Conservation (phyloP, 2,888 invertebrate species). For the Drosophila trichaetosa region DNA sequence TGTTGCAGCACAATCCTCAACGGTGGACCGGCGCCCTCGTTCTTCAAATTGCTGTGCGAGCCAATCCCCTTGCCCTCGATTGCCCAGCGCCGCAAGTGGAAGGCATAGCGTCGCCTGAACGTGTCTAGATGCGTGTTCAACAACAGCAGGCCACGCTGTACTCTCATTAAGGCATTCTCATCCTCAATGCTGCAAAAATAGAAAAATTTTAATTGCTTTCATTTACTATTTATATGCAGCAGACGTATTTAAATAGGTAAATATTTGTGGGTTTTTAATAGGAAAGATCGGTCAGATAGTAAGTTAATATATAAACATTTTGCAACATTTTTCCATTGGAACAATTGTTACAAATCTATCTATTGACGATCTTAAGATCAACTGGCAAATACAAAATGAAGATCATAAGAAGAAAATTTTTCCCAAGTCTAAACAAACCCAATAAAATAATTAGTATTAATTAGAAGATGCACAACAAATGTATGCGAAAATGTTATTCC, state of each 20-base stretch:
- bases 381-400: background rate
- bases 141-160: conserved; percentile 94
- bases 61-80: conserved; percentile 92
- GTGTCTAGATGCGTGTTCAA: conserved; percentile 97
- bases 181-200: conserved; percentile 78
- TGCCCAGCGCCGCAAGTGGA: conserved; percentile 95
- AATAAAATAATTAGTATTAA: no score
- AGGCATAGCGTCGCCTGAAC: conserved; percentile 94
- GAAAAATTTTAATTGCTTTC: background rate
- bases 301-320: background rate
- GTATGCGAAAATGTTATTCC: no score
- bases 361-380: background rate
- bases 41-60: conserved; percentile 88
- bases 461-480: no score
- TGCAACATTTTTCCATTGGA: no score
- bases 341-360: no score
- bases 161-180: conserved; percentile 93
- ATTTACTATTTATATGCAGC: background rate
- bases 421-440: no score
- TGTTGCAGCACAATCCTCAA: conserved; percentile 94
- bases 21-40: conserved; percentile 87
- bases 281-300: background rate
- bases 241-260: background rate
- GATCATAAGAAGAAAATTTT: background rate
- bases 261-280: background rate